phyloP scores from a whole-genome alignment of 2,888 invertebrate genomes.

The Stenichneumon culpator region DNA sequence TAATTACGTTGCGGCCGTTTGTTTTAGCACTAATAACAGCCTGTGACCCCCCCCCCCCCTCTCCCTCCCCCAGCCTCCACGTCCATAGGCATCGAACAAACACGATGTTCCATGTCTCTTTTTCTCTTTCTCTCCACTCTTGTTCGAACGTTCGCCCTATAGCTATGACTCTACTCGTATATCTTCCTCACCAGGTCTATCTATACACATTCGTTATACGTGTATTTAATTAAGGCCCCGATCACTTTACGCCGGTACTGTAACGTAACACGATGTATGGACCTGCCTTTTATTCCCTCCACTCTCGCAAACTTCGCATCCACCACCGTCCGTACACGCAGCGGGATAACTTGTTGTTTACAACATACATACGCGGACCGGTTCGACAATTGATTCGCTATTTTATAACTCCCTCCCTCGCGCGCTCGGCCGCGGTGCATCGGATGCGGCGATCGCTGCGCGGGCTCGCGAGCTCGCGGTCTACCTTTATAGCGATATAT shows the following conservation, averaged over 20 bases:
- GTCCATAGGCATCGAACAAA: not conserved
- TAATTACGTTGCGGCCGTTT: conserved; percentile 80
- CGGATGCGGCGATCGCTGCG: conserved; percentile 17
- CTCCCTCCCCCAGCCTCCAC: not conserved
- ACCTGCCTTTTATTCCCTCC: conserved; percentile 9
- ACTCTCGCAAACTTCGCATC: conserved; percentile 11
- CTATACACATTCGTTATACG: conserved; percentile 37
- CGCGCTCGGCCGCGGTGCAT: conserved; percentile 12
- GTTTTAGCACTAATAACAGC: conserved; percentile 79
- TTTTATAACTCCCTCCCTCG: conserved; percentile 34
- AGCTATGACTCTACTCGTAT: conserved; percentile 39
- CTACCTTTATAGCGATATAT: conserved; percentile 52
- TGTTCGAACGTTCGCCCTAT: conserved; percentile 1
- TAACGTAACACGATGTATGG: not conserved
- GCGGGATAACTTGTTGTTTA: conserved; percentile 10
- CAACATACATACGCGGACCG: conserved; percentile 13
- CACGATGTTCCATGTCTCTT: conserved; percentile 31
- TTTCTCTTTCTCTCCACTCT: conserved; percentile 30
- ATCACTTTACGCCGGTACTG: conserved; percentile 60
- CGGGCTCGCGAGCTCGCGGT: conserved; percentile 20
- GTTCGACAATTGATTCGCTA: conserved; percentile 50
- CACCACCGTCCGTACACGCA: not conserved
- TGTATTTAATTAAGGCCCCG: conserved; percentile 74
- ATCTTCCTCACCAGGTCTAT: conserved; percentile 18
- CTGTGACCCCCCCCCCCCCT: conserved; percentile 57